Base-by-base conservation (phyloP, 2,888 invertebrate genomes). In the Watsonalla binaria region DNA sequence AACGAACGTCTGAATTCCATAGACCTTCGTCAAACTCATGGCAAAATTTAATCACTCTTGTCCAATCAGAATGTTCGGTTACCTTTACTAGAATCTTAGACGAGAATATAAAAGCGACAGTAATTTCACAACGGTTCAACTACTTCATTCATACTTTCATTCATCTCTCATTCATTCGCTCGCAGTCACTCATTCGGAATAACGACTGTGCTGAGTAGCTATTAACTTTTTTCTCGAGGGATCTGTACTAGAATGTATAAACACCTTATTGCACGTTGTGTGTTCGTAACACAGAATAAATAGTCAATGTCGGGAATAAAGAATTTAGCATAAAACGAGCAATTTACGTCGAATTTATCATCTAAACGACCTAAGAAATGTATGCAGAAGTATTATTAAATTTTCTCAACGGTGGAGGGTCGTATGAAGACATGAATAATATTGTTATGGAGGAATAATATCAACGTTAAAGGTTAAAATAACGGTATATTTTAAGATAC, bases 291-390 rank as follows among this genome's bases (percentile, higher is more conserved):
- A 59, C 49, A 47, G 46, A 60, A 54, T 62, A 62, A 66, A 60
- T 59, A 57, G 58, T 57, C 35, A 49, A 45, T 47, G 51, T 15
- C 56, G 46, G 14, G 54, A 58, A 64, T 55, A 65, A 62, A 52
- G 58, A 52, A 53, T 55, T 55, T 53, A 42, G 60, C 64, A 64
- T 63, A 62, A 67, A 76, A 74, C 70, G 67, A 67, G 74, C 78
- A 78, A 80, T 85, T 84, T 76, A 67, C 75, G 74, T 81, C 73
- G 72, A 76, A 82, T 81, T 72, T 80, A 78, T 83, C 79, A 83
- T 74, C 68, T 70, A 69, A 79, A 82, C 71, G 71, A 73, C 65
- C 64, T 57, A 58, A 60, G 69, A 76, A 74, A 72, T 74, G 68
- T 71, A 72, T 72, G 68, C 62, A 58, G 60, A 56, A 65, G 66